Conservation (phyloP, 1,140 invertebrate genomes). For the Vollenhovia emeryi region DNA sequence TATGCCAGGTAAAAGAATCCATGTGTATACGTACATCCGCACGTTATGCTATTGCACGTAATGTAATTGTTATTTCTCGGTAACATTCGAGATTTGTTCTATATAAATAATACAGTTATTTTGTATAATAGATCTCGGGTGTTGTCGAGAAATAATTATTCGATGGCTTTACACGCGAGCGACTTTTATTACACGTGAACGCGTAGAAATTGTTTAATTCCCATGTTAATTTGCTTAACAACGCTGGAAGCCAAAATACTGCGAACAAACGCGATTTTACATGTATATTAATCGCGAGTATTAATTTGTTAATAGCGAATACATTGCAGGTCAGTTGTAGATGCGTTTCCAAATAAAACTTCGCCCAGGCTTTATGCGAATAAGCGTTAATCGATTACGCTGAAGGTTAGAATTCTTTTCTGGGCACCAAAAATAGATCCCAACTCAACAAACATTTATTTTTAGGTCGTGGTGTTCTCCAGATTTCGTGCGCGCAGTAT, state of each 20-base stretch:
- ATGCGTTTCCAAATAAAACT: slow-evolving; percentile 7
- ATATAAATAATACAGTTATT: no score
- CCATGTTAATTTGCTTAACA: not conserved
- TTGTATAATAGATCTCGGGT: not conserved
- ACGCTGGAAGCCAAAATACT: not conserved
- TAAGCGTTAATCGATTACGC: slow-evolving; percentile 20
- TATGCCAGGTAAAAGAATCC: not conserved
- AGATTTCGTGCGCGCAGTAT: slow-evolving; percentile 24
- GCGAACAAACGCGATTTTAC: not conserved
- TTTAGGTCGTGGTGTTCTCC: slow-evolving; percentile 42
- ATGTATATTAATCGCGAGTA: not conserved
- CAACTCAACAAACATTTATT: slow-evolving; percentile 54
- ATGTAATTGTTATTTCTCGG: no score
- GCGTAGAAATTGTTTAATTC: not conserved
- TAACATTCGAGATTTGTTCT: no score
- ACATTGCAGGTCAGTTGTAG: not conserved
- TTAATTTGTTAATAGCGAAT: not conserved
- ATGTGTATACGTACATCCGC: no score
- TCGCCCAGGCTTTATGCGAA: not conserved
- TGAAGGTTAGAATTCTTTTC: slow-evolving; percentile 64
- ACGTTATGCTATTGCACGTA: no score
- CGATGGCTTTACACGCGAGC: not conserved
- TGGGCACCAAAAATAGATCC: slow-evolving; percentile 63
- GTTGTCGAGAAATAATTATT: not conserved
- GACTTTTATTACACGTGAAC: not conserved